phyloP scores from a whole-genome alignment of 2,113 vertebrate genomes.

The Oryctolagus cuniculus region mOryCun1.1 NC_091440.1:9960001-9960500 shows the following conservation, averaged over 20 bases:
- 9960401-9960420: not conserved
- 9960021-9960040: not conserved
- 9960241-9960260: not conserved
- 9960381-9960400: slow-evolving; percentile 68
- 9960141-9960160: not conserved
- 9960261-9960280: not conserved
- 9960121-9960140: not conserved
- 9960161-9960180: not conserved
- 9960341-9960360: not conserved
- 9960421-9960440: not conserved
- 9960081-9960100: not conserved
- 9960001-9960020: not conserved
- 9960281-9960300: not conserved
- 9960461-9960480: not conserved
- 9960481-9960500: slow-evolving; percentile 61
- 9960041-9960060: not conserved
- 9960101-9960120: not conserved
- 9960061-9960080: not conserved
- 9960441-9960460: slow-evolving; percentile 49
- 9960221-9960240: slow-evolving; percentile 28
- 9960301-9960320: slow-evolving; percentile 1
- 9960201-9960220: not conserved
- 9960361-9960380: slow-evolving; percentile 42
- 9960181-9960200: not conserved
- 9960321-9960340: slow-evolving; percentile 23